Percentiles rank a stretch among this genome's conserved stretches.
Evolutionary conservation across 2,113 vertebrate species (phyloP).

Genomic region (Numida meleagris): DNA sequence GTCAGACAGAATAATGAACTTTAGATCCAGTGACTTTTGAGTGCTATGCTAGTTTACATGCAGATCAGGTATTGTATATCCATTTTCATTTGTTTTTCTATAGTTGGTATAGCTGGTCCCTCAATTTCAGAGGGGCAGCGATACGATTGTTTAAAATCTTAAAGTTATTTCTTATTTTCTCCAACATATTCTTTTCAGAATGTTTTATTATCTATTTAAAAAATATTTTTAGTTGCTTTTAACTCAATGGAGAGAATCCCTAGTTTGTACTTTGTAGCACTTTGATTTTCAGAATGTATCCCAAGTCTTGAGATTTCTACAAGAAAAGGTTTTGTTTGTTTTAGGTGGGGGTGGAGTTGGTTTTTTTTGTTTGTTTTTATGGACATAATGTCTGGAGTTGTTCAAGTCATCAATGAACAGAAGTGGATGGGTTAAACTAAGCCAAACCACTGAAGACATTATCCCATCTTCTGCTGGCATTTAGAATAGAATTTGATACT

Average conservation of each 20-base stretch:
- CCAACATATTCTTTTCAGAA: background rate
- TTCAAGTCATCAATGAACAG: slow-evolving; percentile 13
- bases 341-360: background rate
- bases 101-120: background rate
- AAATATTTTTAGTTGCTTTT: background rate
- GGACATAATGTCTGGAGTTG: background rate
- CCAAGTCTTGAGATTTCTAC: background rate
- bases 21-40: background rate
- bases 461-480: background rate
- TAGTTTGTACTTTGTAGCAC: background rate
- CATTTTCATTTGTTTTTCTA: background rate
- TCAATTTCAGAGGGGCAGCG: background rate
- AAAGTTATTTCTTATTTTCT: background rate
- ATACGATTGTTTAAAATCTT: background rate
- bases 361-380: background rate
- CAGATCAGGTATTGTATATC: background rate
- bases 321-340: background rate
- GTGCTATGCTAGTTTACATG: background rate
- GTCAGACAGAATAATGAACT: background rate
- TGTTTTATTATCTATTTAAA: background rate
- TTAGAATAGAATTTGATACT: slow-evolving; percentile 10
- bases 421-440: background rate
- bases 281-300: background rate
- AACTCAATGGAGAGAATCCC: background rate
- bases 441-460: background rate